A percentile compares a stretch with the other conserved stretches of the same genome.
phyloP scores from a whole-genome alignment of 2,797 vertebrate species.

The Neosalanx taihuensis region DNA sequence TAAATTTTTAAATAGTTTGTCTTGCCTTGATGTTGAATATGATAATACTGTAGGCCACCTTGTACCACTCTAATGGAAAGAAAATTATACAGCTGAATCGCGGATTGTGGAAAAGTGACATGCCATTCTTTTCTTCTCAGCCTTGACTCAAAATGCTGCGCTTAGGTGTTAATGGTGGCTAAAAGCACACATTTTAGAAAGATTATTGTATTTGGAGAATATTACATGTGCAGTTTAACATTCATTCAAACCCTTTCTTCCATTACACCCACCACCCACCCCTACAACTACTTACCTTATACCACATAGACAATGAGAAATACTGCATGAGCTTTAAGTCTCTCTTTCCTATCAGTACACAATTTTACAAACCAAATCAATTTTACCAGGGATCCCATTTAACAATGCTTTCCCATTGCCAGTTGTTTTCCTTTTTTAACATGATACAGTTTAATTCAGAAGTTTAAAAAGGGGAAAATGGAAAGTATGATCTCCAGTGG shows the following conservation, averaged over 20 bases:
- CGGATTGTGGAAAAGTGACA: constrained; percentile 50
- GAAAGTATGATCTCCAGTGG: constrained; percentile 54
- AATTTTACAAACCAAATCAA: not conserved
- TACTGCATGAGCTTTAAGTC: not conserved
- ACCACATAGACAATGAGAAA: not conserved
- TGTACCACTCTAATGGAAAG: constrained; percentile 59
- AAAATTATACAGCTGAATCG: constrained; percentile 62
- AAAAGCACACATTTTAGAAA: constrained; percentile 33
- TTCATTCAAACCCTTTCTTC: not conserved
- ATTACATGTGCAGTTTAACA: constrained; percentile 28
- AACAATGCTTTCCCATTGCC: constrained; percentile 25
- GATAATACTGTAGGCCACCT: constrained; percentile 50
- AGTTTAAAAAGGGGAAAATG: constrained; percentile 45
- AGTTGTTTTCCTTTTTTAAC: not conserved
- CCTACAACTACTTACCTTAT: too few species aligned
- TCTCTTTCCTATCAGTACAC: not conserved
- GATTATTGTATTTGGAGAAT: constrained; percentile 40
- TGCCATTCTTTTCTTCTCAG: constrained; percentile 42
- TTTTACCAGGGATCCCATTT: constrained; percentile 33
- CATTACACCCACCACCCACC: too few species aligned
- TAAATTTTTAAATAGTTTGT: constrained; percentile 39
- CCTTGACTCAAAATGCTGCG: constrained; percentile 35
- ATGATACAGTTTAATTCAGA: not conserved
- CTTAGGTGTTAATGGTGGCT: constrained; percentile 51
- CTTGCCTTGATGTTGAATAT: constrained; percentile 48